These are phyloP conservation scores for Himalopsyche anomala DNA, from an alignment of 2,888 invertebrate species.

Conservation along the genomic window DNA sequence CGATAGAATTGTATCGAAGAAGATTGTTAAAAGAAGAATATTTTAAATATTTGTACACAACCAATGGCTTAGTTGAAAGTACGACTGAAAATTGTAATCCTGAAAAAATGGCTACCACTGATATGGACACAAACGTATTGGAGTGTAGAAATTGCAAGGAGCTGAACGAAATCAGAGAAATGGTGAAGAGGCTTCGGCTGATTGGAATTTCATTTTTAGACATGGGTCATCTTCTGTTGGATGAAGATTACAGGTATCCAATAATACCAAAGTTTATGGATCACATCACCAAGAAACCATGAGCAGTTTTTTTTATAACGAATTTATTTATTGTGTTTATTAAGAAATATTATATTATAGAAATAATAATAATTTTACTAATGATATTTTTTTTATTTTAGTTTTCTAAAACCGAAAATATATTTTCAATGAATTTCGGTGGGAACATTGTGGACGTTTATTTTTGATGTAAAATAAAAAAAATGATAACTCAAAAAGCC, in stretches of 20 bases:
- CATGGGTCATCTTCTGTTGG: slow-evolving; percentile 60
- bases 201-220: slow-evolving; percentile 61
- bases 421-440: too few relatives aligned
- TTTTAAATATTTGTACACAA: background rate
- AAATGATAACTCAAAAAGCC: too few relatives aligned
- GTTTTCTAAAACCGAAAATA: too few relatives aligned
- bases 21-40: background rate
- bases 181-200: slow-evolving; percentile 51
- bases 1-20: background rate
- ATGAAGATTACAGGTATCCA: slow-evolving; percentile 50
- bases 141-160: background rate
- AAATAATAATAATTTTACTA: too few relatives aligned
- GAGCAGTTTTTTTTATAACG: background rate
- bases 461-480: too few relatives aligned
- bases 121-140: background rate
- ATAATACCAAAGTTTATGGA: slow-evolving; percentile 46
- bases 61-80: background rate
- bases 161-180: slow-evolving; percentile 49
- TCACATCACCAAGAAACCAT: background rate
- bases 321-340: too few relatives aligned
- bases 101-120: background rate
- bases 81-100: background rate
- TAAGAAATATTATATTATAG: too few relatives aligned
- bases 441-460: too few relatives aligned
- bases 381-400: too few relatives aligned